Base-by-base conservation (phyloP, 2,113 vertebrate species). In the Cavia aperea region DNA sequence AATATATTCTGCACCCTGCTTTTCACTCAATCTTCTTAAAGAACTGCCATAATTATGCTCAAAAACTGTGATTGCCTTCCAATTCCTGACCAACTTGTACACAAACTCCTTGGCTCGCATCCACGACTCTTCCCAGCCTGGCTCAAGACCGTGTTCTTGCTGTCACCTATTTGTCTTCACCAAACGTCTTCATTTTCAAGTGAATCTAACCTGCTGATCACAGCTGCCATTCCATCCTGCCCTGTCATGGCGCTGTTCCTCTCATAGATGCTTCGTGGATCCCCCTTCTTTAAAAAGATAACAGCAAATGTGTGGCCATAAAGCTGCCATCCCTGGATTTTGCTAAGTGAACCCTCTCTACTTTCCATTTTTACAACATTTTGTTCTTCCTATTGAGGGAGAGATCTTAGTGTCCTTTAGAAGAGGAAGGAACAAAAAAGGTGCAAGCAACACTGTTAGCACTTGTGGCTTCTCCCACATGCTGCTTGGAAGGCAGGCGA, bases 21-120 rank as follows among this genome's bases (percentile, higher is more conserved):
- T 79, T 72, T 54, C 73, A 84, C 65, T 88, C 93, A 88, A 82
- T 96, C 79, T 91, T 94, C 88, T 92, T 90, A 95, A 95, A 79
- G 39, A 66, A 75, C 70, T 87, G 24, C 51, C 56, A 16, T 63
- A 70, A 88, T 88, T 88, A 83, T 86, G 58, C 19, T 73, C 9
- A 86, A 81, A 93, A 86, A 60, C 49, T 68, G 78, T 78, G 49
- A 86, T 24, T 68, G 88, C 39, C 56, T 92, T 92, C 88, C 93
- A 86, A 23, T 82, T 94, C 70, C 66, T 73, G 85, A 79, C 66
- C 66, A 86, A 90, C 88, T 73, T 54, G 58, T 93, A 60, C 7
- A 60, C 79, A 89, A 49, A 68, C 51, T 58, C 60, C n/a, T 46
- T 93, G 91, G 73, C 66, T 94, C 21, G 8, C 31, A 43, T 85